These are phyloP conservation scores for Elachura formosa DNA, from an alignment of 2,113 vertebrate species.

Conservation along the genomic window DNA sequence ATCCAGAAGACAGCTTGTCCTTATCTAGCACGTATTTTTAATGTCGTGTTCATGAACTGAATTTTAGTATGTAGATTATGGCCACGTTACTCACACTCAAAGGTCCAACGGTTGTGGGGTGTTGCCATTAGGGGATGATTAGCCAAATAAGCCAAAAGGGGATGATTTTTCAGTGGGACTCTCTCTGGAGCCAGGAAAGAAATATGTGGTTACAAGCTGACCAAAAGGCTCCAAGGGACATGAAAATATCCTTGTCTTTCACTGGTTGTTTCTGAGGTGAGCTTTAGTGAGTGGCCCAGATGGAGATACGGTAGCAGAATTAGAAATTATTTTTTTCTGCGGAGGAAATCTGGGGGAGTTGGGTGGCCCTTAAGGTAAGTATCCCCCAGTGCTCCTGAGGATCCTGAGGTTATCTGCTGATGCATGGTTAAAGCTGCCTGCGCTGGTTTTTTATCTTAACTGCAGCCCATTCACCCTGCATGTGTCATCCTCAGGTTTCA, in stretches of 20 bases:
- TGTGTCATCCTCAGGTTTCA: background rate
- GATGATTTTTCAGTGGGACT: background rate
- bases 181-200: background rate
- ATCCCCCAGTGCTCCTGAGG: background rate
- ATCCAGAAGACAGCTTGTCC: background rate
- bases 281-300: background rate
- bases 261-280: background rate
- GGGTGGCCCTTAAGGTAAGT: background rate
- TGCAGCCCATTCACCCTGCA: background rate
- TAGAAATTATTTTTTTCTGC: background rate
- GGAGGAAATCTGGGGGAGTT: background rate
- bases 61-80: background rate
- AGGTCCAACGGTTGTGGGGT: background rate
- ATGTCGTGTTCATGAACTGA: background rate
- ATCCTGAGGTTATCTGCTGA: background rate
- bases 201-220: background rate
- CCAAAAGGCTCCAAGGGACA: background rate
- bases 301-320: background rate
- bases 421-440: accelerated
- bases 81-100: background rate
- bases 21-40: background rate
- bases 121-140: background rate
- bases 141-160: background rate
- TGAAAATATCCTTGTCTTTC: background rate
- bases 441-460: background rate